Percentiles rank a stretch among this genome's conserved stretches.
Evolutionary conservation across 1,140 invertebrate genomes (phyloP).

Genomic region (Drosophila parabipectinata): DNA sequence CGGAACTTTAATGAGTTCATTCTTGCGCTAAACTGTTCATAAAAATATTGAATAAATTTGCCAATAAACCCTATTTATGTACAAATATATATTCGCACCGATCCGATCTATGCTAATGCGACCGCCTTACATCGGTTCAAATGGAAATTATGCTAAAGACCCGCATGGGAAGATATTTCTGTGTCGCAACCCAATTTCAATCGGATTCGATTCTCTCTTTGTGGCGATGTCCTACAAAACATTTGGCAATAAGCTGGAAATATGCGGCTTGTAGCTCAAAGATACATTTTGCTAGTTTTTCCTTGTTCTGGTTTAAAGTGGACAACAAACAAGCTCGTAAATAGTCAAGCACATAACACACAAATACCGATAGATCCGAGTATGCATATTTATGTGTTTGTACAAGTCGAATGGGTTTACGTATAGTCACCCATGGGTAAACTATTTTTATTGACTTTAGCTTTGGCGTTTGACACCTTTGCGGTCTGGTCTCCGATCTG

Average conservation of each 20-base stretch:
- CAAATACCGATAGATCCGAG: constrained; percentile 8
- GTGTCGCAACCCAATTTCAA: constrained; percentile 62
- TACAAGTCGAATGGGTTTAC: constrained; percentile 16
- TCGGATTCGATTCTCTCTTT: constrained; percentile 21
- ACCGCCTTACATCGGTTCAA: constrained; percentile 29
- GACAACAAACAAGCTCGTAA: constrained; percentile 75
- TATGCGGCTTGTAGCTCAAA: constrained; percentile 49
- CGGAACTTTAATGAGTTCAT: constrained; percentile 49
- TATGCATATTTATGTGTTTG: constrained; percentile 7
- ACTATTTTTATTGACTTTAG: constrained; percentile 77
- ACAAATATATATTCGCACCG: constrained; percentile 21
- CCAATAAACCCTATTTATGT: constrained; percentile 4
- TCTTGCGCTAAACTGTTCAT: constrained; percentile 45
- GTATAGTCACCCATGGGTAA: constrained; percentile 40
- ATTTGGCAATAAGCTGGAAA: constrained; percentile 49
- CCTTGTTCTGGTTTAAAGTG: constrained; percentile 73
- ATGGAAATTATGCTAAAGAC: constrained; percentile 33
- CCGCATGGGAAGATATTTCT: constrained; percentile 51
- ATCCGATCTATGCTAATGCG: constrained; percentile 59
- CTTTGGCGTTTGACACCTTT: constrained; percentile 78
- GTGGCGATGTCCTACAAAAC: constrained; percentile 43
- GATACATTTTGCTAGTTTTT: constrained; percentile 58
- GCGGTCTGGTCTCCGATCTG: constrained; percentile 66
- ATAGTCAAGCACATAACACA: constrained; percentile 48
- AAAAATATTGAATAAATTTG: constrained; percentile 59